These are phyloP conservation scores for Perdita meconis DNA, from an alignment of 2,888 invertebrate species.

Conservation along the genomic window DNA sequence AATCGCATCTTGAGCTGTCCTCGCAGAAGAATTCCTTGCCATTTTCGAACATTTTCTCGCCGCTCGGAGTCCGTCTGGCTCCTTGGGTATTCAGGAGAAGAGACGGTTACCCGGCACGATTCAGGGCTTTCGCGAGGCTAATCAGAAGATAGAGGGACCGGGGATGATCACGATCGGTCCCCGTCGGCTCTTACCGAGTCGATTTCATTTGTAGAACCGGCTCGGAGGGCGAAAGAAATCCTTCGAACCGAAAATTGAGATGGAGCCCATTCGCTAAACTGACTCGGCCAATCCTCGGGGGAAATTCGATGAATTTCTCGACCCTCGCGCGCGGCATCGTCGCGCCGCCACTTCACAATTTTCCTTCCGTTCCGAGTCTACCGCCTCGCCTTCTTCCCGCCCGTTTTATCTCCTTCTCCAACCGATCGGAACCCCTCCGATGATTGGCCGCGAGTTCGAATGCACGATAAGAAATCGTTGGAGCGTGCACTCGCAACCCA, in stretches of 20 bases:
- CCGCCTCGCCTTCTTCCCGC: background rate
- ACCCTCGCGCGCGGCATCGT: background rate
- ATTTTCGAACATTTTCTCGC: background rate
- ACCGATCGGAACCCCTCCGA: background rate
- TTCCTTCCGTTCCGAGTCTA: constrained; percentile 13
- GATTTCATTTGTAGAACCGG: constrained; percentile 30
- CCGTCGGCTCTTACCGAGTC: constrained; percentile 6
- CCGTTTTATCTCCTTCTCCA: background rate
- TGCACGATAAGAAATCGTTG: constrained; percentile 43
- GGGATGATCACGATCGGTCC: constrained; percentile 6
- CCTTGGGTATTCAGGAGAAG: background rate
- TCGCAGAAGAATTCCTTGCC: background rate
- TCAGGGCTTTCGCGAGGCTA: background rate
- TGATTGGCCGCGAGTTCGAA: constrained; percentile 14
- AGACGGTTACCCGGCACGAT: background rate
- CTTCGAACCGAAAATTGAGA: constrained; percentile 50
- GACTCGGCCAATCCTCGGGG: constrained; percentile 49
- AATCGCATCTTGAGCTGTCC: background rate
- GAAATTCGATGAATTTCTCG: constrained; percentile 62
- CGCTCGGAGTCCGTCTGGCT: background rate
- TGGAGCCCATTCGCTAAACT: constrained; percentile 50
- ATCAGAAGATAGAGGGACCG: constrained; percentile 11
- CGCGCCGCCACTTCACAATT: constrained; percentile 32
- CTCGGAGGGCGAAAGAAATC: constrained; percentile 24
- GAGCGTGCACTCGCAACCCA: constrained; percentile 35